Conservation (phyloP, 1,140 invertebrate species). For the Trissolcus basalis region DNA sequence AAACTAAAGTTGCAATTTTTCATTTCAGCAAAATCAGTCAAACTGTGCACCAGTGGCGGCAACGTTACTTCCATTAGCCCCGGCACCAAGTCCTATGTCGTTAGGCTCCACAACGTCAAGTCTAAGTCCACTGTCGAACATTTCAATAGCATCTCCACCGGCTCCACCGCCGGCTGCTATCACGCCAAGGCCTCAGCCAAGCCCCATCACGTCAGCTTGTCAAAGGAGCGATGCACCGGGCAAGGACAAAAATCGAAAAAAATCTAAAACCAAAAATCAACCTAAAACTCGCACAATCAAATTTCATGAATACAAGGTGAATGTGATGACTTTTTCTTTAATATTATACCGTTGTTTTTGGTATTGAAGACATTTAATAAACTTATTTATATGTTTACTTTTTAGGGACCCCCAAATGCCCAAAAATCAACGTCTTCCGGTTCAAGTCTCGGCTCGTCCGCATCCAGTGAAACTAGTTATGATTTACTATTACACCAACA, state of each 20-base stretch:
- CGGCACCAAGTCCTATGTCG: conserved; percentile 79
- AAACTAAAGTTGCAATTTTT: neutral
- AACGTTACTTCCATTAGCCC: conserved; percentile 76
- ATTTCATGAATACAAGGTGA: conserved; percentile 97
- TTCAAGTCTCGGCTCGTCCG: conserved; percentile 72
- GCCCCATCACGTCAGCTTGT: conserved; percentile 69
- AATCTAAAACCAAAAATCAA: conserved; percentile 92
- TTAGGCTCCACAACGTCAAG: conserved; percentile 81
- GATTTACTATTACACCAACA: conserved; percentile 95
- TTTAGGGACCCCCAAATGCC: conserved; percentile 91
- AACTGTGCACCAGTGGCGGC: conserved; percentile 64
- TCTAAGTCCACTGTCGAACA: conserved; percentile 82
- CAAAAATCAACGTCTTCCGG: conserved; percentile 81
- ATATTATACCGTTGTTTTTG: neutral
- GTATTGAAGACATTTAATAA: neutral
- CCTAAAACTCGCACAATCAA: conserved; percentile 94
- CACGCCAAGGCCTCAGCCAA: conserved; percentile 78
- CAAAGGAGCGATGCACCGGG: conserved; percentile 82
- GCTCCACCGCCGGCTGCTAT: conserved; percentile 75
- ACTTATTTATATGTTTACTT: neutral
- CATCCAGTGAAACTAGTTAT: conserved; percentile 88
- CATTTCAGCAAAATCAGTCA: conserved; percentile 68
- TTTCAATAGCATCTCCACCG: conserved; percentile 79
- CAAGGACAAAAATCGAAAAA: conserved; percentile 91
- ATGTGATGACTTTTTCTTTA: conserved; percentile 13